Evolutionary conservation across 2,797 vertebrate species (phyloP).

Genomic region (Acanthopagrus latus): DNA sequence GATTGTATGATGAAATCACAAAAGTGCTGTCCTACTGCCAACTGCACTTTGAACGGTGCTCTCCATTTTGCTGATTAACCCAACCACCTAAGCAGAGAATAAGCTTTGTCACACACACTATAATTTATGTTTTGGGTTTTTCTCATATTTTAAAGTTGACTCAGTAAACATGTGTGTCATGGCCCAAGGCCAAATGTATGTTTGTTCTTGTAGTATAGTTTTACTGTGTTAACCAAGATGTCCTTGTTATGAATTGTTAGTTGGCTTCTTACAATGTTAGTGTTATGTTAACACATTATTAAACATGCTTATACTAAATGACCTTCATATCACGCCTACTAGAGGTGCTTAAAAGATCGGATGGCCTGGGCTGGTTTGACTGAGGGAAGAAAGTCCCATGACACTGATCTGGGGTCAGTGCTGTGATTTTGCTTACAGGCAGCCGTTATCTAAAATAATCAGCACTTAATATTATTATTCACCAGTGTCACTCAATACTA

Average conservation of each 20-base stretch:
- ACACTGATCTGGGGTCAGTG: slow-evolving; percentile 71
- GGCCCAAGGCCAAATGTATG: slow-evolving; percentile 27
- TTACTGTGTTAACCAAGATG: slow-evolving; percentile 39
- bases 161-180: slow-evolving; percentile 27
- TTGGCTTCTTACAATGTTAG: slow-evolving; percentile 19
- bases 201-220: slow-evolving; percentile 53
- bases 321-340: slow-evolving; percentile 27
- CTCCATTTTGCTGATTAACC: slow-evolving; percentile 15
- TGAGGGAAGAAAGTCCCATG: slow-evolving; percentile 37
- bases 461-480: not conserved
- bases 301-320: slow-evolving; percentile 20
- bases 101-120: not conserved
- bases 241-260: slow-evolving; percentile 39
- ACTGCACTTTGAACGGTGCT: slow-evolving; percentile 23
- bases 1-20: not conserved
- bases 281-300: slow-evolving; percentile 15
- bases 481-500: not conserved
- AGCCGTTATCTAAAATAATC: not conserved
- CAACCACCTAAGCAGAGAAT: not conserved
- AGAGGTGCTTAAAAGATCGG: slow-evolving; percentile 13
- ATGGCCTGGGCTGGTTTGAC: slow-evolving; percentile 58
- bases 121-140: not conserved
- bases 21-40: not conserved
- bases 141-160: slow-evolving; percentile 3
- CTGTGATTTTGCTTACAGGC: slow-evolving; percentile 11